A percentile compares a stretch with the other conserved stretches of the same genome.
Conservation (phyloP, 2,797 vertebrate genomes). For the Darevskia mixta region DNA sequence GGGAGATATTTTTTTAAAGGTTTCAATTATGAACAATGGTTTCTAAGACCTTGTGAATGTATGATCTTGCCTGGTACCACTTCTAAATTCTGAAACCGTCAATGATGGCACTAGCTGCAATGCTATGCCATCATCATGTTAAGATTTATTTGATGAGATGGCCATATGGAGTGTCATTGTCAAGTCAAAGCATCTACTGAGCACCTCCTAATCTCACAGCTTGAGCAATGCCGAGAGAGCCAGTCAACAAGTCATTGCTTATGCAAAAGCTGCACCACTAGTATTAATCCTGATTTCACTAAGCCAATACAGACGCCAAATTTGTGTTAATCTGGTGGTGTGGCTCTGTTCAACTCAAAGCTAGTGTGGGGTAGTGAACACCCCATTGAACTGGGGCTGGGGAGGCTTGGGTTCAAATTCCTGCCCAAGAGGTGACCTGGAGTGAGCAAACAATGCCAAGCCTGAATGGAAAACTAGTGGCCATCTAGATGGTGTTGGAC, state of each 20-base stretch:
- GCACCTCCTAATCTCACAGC: conserved; percentile 12
- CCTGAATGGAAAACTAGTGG: no score
- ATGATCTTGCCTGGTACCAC: neutral
- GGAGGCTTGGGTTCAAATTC: neutral
- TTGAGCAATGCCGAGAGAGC: neutral
- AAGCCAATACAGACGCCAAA: neutral
- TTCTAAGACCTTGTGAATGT: neutral
- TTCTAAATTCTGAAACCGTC: neutral
- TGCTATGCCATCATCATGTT: neutral
- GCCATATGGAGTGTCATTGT: neutral
- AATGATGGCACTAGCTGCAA: neutral
- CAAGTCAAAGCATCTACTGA: conserved; percentile 5
- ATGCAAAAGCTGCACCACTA: neutral
- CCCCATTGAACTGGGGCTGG: neutral
- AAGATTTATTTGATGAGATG: conserved; percentile 10
- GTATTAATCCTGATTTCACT: neutral
- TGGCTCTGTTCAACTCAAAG: neutral
- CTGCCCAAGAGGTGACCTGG: no score
- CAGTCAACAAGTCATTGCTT: neutral
- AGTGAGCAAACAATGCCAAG: no score
- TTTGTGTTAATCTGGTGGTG: neutral
- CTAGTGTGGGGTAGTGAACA: neutral
- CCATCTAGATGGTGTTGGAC: neutral
- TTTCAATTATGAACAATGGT: neutral
- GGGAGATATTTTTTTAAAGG: neutral